A percentile compares a stretch with the other conserved stretches of the same genome.
phyloP scores from a whole-genome alignment of 2,888 invertebrate species.

The Julus scandinavius region DNA sequence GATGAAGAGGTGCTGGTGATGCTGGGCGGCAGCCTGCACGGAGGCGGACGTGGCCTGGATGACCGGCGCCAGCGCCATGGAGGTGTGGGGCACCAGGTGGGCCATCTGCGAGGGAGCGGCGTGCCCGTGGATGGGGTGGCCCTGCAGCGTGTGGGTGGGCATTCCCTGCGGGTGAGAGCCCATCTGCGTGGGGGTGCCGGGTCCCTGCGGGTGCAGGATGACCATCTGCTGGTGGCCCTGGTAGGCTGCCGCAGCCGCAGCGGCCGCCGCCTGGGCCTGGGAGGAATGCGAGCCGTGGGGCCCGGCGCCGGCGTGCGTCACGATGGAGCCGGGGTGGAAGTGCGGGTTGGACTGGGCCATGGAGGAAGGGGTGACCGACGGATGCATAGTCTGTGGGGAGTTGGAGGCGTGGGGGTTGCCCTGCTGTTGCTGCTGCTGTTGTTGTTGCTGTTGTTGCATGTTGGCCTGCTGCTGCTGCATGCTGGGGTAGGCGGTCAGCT shows the following conservation, averaged over 20 bases:
- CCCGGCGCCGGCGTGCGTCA: conserved; percentile 46
- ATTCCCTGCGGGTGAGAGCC: conserved; percentile 54
- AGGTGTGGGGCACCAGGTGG: conserved; percentile 56
- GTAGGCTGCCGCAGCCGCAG: neutral
- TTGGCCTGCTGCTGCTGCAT: conserved; percentile 14
- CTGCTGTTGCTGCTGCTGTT: conserved; percentile 44
- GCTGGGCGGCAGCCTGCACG: conserved; percentile 46
- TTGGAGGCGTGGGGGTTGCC: conserved; percentile 54
- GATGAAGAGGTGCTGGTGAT: conserved; percentile 57
- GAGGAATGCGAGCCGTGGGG: neutral
- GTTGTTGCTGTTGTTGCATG: conserved; percentile 50
- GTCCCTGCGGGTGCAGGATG: conserved; percentile 52
- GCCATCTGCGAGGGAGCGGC: conserved; percentile 52
- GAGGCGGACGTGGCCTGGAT: conserved; percentile 55
- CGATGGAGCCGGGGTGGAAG: conserved; percentile 53
- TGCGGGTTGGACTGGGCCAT: conserved; percentile 49
- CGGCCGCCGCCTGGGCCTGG: conserved; percentile 14
- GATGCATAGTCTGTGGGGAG: conserved; percentile 57
- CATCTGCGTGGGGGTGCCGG: conserved; percentile 47
- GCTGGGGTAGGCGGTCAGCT: conserved; percentile 28
- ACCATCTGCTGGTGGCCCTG: conserved; percentile 52
- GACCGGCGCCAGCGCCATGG: conserved; percentile 54
- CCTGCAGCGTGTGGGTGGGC: conserved; percentile 56
- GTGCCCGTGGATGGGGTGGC: conserved; percentile 55
- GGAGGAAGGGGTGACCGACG: conserved; percentile 46